Evolutionary conservation across 2,888 invertebrate genomes (phyloP), one percentile per base, ranked within the genome.

Genomic region (Graphium colonna): DNA sequence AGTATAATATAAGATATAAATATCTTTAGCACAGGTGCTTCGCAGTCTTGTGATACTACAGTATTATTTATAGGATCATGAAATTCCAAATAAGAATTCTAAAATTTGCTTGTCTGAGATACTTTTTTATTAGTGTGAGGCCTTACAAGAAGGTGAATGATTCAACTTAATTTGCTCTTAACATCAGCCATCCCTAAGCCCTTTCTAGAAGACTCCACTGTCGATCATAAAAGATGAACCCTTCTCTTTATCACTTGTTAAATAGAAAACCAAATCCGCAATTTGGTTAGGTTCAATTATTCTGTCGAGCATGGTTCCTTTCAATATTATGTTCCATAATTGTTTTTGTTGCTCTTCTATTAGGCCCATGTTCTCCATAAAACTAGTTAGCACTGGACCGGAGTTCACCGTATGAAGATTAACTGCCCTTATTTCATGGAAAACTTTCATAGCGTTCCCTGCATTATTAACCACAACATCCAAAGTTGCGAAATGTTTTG

Each of bases 201-300:
- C 55, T 59, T 64, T 69, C 10, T 68, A 55, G 15, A 65, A 54
- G 2, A 59, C 41, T n/a, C 98, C 97, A 33, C 97, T 97, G 83
- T 98, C 97, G 9, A 97, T 94, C 1, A 95, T 93, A 39, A 97
- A 67, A 26, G 92, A 93, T 12, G 91, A 93, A 74, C 95, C 96
- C 60, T 94, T 94, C 5, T 95, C 92, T 60, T 92, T 91, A 49
- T 94, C 93, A 53, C 95, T 94, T 1, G 97, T 96, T 55, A 98
- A 88, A 78, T 95, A 98, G 10, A 93, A 92, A 56, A 97, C 96
- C 0, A 95, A 91, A 55, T 91, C 91, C 0, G 97, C 96, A 1
- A 96, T 94, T 84, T 97, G 97, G 10, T 91, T 90, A 0, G 65
- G 43, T 5, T 64, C 57, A 1, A 51, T 42, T 28, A 70, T 49